A percentile compares a stretch with the other conserved stretches of the same genome.
Conservation (phyloP, 2,888 invertebrate species). For the Pachydiplax longipennis region DNA sequence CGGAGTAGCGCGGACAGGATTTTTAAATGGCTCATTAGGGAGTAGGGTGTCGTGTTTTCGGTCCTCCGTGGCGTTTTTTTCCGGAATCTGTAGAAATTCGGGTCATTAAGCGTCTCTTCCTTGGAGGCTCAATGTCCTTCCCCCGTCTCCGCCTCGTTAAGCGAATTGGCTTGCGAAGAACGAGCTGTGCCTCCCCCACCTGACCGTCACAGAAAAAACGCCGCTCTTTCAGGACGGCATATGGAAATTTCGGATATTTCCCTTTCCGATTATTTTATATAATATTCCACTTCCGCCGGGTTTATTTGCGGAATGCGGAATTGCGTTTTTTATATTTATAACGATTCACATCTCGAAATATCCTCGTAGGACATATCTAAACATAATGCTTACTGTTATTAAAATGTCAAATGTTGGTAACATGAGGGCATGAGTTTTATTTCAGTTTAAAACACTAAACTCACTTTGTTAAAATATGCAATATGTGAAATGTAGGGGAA, state of each 20-base stretch:
- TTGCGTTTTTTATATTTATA: no score
- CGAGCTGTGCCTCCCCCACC: background rate
- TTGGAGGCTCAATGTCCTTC: background rate
- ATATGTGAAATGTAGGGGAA: no score
- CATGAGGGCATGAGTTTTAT: no score
- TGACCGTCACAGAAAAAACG: background rate
- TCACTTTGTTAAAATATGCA: no score
- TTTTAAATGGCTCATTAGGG: background rate
- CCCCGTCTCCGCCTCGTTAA: background rate
- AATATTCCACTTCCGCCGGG: background rate
- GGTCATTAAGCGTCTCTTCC: slow-evolving; percentile 15
- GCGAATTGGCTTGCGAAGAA: background rate
- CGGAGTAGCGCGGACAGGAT: background rate
- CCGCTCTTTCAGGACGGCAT: background rate
- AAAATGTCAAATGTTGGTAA: no score
- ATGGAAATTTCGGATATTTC: background rate
- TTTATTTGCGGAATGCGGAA: no score
- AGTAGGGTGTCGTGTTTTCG: background rate
- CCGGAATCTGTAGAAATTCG: slow-evolving; percentile 24
- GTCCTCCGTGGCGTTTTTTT: background rate
- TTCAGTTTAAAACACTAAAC: no score
- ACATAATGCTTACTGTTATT: no score
- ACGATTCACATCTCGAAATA: no score
- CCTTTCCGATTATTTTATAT: background rate
- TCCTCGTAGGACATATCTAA: no score